A percentile compares a stretch with the other conserved stretches of the same genome.
Conservation (phyloP, 2,113 vertebrate species). For the Pachycephala philippinensis region DNA sequence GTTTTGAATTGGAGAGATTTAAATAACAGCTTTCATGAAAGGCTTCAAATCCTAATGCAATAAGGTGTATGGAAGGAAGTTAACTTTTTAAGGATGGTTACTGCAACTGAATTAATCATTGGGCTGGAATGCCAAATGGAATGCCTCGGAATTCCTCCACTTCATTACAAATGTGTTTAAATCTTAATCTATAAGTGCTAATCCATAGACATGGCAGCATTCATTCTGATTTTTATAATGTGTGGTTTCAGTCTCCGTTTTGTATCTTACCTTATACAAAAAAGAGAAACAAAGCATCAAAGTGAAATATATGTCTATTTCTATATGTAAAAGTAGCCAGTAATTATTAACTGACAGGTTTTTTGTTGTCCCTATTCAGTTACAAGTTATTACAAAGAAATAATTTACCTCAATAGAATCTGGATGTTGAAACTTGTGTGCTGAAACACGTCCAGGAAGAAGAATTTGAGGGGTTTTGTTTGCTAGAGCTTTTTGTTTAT, state of each 20-base stretch:
- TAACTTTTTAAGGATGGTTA: neutral
- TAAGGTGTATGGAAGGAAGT: neutral
- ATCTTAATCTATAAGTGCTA: neutral
- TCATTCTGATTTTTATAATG: neutral
- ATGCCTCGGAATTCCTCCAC: neutral
- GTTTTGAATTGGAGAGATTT: neutral
- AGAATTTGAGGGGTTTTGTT: neutral
- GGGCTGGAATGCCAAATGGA: neutral
- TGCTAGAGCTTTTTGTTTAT: neutral
- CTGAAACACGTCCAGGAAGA: neutral
- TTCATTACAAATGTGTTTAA: neutral
- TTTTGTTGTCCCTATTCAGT: neutral
- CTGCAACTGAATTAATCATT: neutral
- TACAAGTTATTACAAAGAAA: neutral
- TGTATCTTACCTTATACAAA: neutral
- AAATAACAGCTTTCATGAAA: slow-evolving; percentile 4
- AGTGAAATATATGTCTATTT: neutral
- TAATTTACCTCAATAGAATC: neutral
- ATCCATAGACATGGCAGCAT: neutral
- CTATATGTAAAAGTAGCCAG: neutral
- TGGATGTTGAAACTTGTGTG: neutral
- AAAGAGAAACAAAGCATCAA: neutral
- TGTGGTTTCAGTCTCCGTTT: neutral
- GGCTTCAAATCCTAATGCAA: neutral
- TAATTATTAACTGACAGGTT: neutral